A percentile compares a stretch with the other conserved stretches of the same genome.
Evolutionary conservation across 2,888 invertebrate genomes (phyloP).

Genomic region (Agrotis clavis): DNA sequence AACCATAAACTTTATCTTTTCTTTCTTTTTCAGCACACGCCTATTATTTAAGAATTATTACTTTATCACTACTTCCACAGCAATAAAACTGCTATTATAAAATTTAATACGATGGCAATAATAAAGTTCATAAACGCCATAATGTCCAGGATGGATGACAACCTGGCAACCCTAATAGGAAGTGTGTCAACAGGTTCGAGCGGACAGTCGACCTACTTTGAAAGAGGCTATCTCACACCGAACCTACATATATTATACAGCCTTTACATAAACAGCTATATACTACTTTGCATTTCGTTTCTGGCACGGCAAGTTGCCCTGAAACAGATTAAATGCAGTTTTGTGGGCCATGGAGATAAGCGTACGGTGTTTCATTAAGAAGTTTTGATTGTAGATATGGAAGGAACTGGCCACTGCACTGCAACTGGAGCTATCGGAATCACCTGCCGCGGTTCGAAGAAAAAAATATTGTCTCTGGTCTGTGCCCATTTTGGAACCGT

Average conservation of each 20-base stretch:
- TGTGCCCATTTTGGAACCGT: background rate
- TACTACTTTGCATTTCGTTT: conserved; percentile 59
- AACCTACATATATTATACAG: conserved; percentile 35
- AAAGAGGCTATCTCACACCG: conserved; percentile 56
- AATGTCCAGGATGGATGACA: conserved; percentile 38
- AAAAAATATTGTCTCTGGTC: conserved; percentile 11
- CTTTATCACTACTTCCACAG: background rate
- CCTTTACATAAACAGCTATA: conserved; percentile 23
- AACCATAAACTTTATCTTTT: background rate
- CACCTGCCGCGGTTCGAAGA: conserved; percentile 27
- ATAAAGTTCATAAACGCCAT: background rate
- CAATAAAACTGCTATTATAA: conserved; percentile 1
- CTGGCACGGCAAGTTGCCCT: conserved; percentile 57
- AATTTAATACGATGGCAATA: background rate
- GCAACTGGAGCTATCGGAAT: conserved; percentile 30
- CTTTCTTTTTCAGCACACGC: too few species aligned
- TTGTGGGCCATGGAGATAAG: conserved; percentile 51
- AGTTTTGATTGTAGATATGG: conserved; percentile 54
- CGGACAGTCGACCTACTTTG: conserved; percentile 64
- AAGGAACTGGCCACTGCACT: conserved; percentile 6
- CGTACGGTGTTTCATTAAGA: conserved; percentile 53
- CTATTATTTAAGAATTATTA: background rate
- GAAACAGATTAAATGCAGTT: conserved; percentile 54
- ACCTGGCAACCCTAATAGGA: conserved; percentile 63
- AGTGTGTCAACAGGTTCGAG: conserved; percentile 74